These are phyloP conservation scores for Redunca redunca DNA, from an alignment of 2,113 vertebrate genomes.

Conservation along the genomic window DNA sequence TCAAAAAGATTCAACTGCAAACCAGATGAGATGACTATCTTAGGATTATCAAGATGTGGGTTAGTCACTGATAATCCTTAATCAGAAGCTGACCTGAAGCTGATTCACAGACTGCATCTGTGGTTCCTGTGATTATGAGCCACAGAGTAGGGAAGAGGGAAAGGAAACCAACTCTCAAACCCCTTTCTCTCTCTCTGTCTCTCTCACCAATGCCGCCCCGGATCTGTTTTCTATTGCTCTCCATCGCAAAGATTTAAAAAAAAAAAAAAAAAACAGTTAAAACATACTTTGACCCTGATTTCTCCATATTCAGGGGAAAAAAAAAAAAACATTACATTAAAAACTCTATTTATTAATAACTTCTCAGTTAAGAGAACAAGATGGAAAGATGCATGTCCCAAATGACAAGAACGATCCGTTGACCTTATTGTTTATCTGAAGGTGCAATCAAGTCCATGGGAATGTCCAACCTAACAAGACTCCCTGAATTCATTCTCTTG, in stretches of 20 bases:
- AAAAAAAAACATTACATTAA: background rate
- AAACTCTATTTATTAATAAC: background rate
- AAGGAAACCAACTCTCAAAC: background rate
- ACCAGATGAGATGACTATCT: background rate
- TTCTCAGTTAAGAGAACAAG: background rate
- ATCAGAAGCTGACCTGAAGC: background rate
- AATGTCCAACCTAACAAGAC: slow-evolving; percentile 26
- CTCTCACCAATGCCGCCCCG: rapidly evolving
- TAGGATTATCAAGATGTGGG: background rate
- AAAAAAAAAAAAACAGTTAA: background rate
- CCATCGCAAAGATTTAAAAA: background rate
- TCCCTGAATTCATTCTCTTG: slow-evolving; percentile 49
- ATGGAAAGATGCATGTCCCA: background rate
- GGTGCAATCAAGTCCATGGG: background rate
- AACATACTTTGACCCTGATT: background rate
- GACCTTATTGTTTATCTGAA: background rate
- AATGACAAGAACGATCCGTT: background rate
- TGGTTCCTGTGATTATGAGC: background rate
- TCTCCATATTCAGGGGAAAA: background rate
- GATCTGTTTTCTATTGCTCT: background rate
- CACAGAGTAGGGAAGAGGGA: background rate
- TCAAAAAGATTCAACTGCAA: background rate
- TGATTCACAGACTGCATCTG: background rate
- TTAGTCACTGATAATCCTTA: background rate
- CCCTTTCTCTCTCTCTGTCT: background rate